Evolutionary conservation across 2,888 invertebrate genomes (phyloP), one percentile per base, ranked within the genome.

Genomic region (Tipula lateralis): DNA sequence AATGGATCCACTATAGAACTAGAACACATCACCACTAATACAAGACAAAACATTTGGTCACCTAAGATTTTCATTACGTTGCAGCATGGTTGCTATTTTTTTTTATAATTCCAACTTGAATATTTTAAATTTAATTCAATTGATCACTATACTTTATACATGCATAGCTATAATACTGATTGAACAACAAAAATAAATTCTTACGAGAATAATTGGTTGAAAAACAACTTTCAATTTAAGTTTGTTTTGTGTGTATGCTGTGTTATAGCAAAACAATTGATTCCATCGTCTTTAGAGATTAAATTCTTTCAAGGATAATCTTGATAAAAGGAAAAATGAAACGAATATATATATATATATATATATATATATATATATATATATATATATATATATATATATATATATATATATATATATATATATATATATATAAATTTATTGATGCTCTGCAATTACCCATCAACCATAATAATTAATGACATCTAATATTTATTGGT

Each of bases 201-300:
- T 66, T 12, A 66, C 24, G 24, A 66, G 66, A 66, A 66, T 66
- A 66, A 66, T 66, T 66, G 66, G 66, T 66, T 24, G 19, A 66
- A 66, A 66, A 66, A 66, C 66, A 66, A 66, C 66, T 66, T 66
- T 66, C 66, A 66, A 66, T 66, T 66, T 66, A 19, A 66, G 66
- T 66, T 24, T 24, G 24, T 16, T 50, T 50, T 24, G 9, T 24
- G 1, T 66, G 12, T 24, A 9, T 66, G 24, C 2, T 66, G 66
- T 66, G 24, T 13, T 66, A 66, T 24, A 66, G 2, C 24, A 24
- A 24, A 66, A 66, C 66, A 66, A 66, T 66, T 66, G 66, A 66
- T 66, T 66, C 66, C 66, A 66, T 66, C 66, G 66, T 66, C 66
- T 19, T 66, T 24, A 9, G 24, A 7, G 66, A 66, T 66, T 66